Evolutionary conservation across 2,888 invertebrate genomes (phyloP).

Genomic region (Rotaria macrura): DNA sequence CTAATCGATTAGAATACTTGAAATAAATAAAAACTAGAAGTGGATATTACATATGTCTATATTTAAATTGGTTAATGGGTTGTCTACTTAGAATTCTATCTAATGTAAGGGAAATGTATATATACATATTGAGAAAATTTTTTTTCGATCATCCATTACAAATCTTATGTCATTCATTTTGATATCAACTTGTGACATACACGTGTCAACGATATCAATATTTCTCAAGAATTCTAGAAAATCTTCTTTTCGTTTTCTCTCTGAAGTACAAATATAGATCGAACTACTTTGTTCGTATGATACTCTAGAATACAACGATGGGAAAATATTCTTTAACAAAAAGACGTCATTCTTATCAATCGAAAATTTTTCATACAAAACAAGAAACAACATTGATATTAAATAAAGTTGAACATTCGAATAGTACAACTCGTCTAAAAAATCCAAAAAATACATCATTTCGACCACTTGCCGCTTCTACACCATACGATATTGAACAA

Average conservation of each 20-base stretch:
- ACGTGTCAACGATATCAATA: too few relatives aligned
- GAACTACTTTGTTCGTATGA: too few relatives aligned
- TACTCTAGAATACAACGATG: background rate
- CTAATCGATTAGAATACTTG: background rate
- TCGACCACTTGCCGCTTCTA: background rate
- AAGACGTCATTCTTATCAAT: background rate
- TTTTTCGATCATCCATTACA: background rate
- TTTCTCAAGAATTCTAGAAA: too few relatives aligned
- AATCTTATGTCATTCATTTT: background rate
- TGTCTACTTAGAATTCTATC: background rate
- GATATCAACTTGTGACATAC: background rate
- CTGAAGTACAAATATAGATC: too few relatives aligned
- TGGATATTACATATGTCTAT: background rate
- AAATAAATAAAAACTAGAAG: background rate
- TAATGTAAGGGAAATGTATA: too few relatives aligned
- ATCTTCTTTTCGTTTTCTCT: too few relatives aligned
- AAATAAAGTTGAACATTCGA: background rate
- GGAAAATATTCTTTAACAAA: constrained; percentile 4
- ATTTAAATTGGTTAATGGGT: background rate
- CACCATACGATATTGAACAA: background rate
- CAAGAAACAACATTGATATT: background rate
- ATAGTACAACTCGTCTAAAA: background rate
- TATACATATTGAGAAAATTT: background rate
- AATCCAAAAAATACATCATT: background rate
- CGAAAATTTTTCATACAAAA: background rate